These are phyloP conservation scores for Desmodus rotundus DNA, from an alignment of 2,113 vertebrate genomes.

Conservation along the genomic window DNA sequence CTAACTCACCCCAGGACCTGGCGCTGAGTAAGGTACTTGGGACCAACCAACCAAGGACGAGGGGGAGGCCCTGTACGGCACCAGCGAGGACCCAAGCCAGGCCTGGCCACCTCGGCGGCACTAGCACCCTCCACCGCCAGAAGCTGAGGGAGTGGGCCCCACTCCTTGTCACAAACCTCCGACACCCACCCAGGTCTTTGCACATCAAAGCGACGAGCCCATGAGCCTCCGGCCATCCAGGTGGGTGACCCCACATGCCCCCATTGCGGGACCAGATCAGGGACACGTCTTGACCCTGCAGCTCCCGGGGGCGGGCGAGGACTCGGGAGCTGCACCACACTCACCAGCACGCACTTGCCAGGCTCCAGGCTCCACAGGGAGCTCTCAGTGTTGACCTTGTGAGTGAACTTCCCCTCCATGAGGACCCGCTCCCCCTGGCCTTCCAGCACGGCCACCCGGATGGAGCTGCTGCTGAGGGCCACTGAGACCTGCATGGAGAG, in stretches of 20 bases:
- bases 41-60: neutral
- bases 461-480: constrained; percentile 79
- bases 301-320: neutral
- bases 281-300: neutral
- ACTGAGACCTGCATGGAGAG: constrained; percentile 87
- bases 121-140: fast-evolving
- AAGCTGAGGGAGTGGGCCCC: neutral
- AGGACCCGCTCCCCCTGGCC: constrained; percentile 81
- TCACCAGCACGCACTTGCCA: constrained; percentile 89
- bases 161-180: neutral
- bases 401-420: constrained; percentile 92
- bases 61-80: fast-evolving
- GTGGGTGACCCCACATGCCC: neutral
- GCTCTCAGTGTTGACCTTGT: constrained; percentile 94
- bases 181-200: neutral
- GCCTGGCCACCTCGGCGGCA: fast-evolving
- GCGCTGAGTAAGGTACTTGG: fast-evolving
- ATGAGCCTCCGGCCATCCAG: neutral
- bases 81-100: neutral
- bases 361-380: constrained; percentile 98
- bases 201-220: neutral
- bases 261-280: neutral
- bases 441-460: constrained; percentile 87
- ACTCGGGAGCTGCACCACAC: neutral
- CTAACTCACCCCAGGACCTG: fast-evolving